Base-by-base conservation (phyloP, 1,140 invertebrate genomes). In the Bombus polaris region DNA sequence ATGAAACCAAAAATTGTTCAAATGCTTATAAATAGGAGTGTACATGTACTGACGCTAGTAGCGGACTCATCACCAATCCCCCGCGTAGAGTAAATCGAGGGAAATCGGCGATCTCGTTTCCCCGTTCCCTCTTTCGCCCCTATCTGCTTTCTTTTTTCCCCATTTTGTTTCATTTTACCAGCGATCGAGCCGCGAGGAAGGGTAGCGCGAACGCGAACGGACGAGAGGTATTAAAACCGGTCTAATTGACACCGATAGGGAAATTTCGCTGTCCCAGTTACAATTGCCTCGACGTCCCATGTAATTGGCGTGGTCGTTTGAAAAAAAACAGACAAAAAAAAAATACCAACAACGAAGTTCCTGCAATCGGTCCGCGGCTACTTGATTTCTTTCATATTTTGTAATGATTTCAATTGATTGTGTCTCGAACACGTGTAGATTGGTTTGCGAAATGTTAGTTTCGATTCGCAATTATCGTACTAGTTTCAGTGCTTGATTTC, bases 181-280 rank as follows among this genome's bases (percentile, higher is more conserved):
- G 32, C 62, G 28, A 28, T 32, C 62, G 81, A 44, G 25, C 15
- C 28, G 70, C 37, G 70, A 42, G 39, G 70, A 70, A 70, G 81
- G 81, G 65, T 57, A n/a, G 74, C 59, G 81, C 44, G 74, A 70
- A 70, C 59, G 81, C 44, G 74, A 78, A 70, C 35, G n/a, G 12
- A 32, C 74, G 47, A 70, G 44, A 78, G 59, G 59, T 42, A 71
- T 84, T 84, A 79, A 84, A 84, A 79, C 82, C 44, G 18, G 35
- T 71, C 76, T 84, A 84, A 84, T 84, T 84, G 82, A 79, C 82
- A 84, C 82, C 74, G 75, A 84, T 79, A 79, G 82, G 65, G 82
- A 84, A 79, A 84, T 71, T 83, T 44, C 42, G 59, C 53, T 76
- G 57, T 62, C 73, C 81, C 81, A 83, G 81, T 47, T 73, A 73